phyloP scores from a whole-genome alignment of 1,140 invertebrate genomes.

The Drosophila equinoxialis region DNA sequence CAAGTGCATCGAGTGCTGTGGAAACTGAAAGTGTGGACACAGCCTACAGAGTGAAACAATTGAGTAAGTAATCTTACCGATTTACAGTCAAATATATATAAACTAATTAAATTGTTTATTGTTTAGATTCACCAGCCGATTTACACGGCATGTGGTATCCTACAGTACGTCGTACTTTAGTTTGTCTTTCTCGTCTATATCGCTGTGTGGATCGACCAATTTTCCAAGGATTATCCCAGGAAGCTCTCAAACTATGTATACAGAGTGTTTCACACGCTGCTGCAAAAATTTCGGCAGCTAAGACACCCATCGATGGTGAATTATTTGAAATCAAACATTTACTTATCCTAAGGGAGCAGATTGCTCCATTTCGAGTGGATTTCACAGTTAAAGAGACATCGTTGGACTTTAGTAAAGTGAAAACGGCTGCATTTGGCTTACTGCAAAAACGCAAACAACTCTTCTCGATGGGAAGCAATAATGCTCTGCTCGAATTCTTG shows the following conservation, averaged over 20 bases:
- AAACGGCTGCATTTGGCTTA: constrained; percentile 93
- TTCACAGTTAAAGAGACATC: constrained; percentile 96
- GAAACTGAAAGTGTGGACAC: constrained; percentile 78
- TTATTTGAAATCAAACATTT: constrained; percentile 99
- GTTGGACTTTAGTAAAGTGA: constrained; percentile 95
- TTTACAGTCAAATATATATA: neutral
- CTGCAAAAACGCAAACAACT: constrained; percentile 93
- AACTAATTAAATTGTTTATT: neutral
- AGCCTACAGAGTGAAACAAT: constrained; percentile 66
- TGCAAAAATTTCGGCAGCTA: constrained; percentile 87
- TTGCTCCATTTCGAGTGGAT: constrained; percentile 98
- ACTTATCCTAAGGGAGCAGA: constrained; percentile 97
- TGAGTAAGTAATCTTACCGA: constrained; percentile 48
- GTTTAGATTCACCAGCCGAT: constrained; percentile 93
- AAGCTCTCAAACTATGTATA: constrained; percentile 95
- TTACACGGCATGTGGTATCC: constrained; percentile 99
- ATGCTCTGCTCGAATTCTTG: constrained; percentile 96
- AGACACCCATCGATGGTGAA: constrained; percentile 93
- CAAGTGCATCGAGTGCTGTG: constrained; percentile 85
- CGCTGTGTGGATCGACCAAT: constrained; percentile 97
- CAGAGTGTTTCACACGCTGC: constrained; percentile 93
- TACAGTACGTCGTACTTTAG: constrained; percentile 95
- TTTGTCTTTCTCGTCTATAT: constrained; percentile 97
- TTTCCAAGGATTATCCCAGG: constrained; percentile 98
- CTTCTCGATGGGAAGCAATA: constrained; percentile 94